Evolutionary conservation across 2,113 vertebrate species (phyloP), one percentile per base, ranked within the genome.

Genomic region (Heterotilapia buettikoferi): DNA sequence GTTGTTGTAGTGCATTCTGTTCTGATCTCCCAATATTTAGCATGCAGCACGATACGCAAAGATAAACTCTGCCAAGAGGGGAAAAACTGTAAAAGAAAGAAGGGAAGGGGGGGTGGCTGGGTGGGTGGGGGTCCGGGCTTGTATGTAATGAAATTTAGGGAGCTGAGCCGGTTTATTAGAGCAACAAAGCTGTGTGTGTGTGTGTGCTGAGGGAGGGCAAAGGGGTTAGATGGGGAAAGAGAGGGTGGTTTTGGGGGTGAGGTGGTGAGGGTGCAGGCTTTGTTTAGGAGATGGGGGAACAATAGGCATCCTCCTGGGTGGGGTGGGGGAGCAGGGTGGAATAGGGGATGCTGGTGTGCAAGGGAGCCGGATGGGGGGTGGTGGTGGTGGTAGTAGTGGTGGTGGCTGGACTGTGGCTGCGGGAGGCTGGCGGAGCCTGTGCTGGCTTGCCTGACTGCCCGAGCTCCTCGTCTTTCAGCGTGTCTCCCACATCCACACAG

Each of bases 91-190:
- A 9, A 82, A 73, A 57, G 85, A 57, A 56, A 78, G 21, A 52
- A 29, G 18, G 21, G 7, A n/a, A 33, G 18, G 59, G 31, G 6
- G 2, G 59, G 0, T 6, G 59, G 59, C 3, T 33, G 16, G 59
- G 59, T 5, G 5, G 54, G 29, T 9, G 80, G 82, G 61, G 79
- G 57, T 84, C 84, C 45, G 21, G 83, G 88, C 84, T 89, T 21
- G 83, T 85, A 79, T 96, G 95, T 96, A 94, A 93, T 94, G 93
- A 94, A 87, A 96, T 96, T 91, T 95, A 86, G 85, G 91, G 81
- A 93, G 90, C 29, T 89, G 82, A 93, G 89, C 66, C 8, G 76
- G 93, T 95, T 94, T 95, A 91, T 95, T 92, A 90, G 88, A 80
- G 82, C 86, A 88, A 95, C 94, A 95, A 95, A 93, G 84, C 84